phyloP scores from a whole-genome alignment of 2,113 vertebrate genomes.

The Athene noctua region DNA sequence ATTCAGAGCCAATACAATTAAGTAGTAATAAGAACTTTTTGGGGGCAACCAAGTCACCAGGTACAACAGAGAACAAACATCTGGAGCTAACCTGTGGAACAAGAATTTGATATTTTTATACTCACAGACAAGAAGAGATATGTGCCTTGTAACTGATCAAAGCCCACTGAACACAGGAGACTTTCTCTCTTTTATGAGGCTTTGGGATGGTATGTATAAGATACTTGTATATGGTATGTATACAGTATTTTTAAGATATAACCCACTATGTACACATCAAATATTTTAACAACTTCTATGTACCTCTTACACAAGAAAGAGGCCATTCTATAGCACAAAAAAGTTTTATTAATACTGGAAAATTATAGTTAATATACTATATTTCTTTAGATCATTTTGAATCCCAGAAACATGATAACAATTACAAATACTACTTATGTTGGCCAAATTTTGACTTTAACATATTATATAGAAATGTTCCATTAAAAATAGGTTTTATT shows the following conservation, averaged over 20 bases:
- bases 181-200: background rate
- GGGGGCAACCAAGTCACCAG: rapidly evolving
- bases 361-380: background rate
- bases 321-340: background rate
- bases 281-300: background rate
- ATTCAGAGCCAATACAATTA: background rate
- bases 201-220: background rate
- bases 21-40: background rate
- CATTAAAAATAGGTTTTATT: background rate
- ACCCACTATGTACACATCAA: background rate
- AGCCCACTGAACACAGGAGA: background rate
- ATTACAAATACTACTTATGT: background rate
- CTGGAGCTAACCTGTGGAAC: background rate
- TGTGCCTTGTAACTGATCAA: background rate
- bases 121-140: background rate
- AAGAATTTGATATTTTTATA: background rate
- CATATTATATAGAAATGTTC: background rate
- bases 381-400: background rate
- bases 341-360: background rate
- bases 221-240: background rate
- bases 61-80: background rate
- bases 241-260: background rate
- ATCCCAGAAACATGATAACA: background rate
- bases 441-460: background rate
- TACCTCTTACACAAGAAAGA: background rate